These are phyloP conservation scores for Heterodera schachtii DNA, from an alignment of 1,140 invertebrate genomes.

Conservation along the genomic window DNA sequence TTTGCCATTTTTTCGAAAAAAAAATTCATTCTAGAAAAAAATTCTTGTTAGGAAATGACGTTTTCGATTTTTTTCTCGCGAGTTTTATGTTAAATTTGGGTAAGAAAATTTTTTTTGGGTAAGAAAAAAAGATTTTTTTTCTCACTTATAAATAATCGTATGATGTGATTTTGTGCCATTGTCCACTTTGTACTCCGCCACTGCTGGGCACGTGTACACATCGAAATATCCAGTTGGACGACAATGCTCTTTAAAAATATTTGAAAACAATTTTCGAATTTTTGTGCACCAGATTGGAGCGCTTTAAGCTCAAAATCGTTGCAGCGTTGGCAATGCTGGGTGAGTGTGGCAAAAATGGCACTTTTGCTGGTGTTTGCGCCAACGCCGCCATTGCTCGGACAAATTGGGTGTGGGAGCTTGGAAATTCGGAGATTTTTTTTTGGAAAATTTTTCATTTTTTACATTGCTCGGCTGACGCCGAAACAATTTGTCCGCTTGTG, in stretches of 20 bases:
- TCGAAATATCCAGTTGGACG: constrained; percentile 11
- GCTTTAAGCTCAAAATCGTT: constrained; percentile 26
- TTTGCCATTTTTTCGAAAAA: too few relatives aligned
- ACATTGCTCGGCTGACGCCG: constrained; percentile 8
- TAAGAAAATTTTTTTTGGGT: too few relatives aligned
- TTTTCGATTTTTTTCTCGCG: too few relatives aligned
- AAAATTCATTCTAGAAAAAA: too few relatives aligned
- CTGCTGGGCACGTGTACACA: constrained; percentile 1
- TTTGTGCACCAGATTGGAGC: constrained; percentile 4
- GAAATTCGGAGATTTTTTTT: background rate
- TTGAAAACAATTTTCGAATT: too few relatives aligned
- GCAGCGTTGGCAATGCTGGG: constrained; percentile 18
- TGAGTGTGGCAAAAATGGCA: background rate
- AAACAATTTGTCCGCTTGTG: constrained; percentile 10
- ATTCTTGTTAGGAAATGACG: too few relatives aligned
- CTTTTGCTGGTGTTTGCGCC: background rate
- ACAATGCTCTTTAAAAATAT: constrained; percentile 12
- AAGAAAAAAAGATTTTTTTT: too few relatives aligned
- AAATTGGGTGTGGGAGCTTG: background rate
- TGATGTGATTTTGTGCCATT: background rate
- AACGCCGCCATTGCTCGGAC: background rate
- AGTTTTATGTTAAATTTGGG: too few relatives aligned
- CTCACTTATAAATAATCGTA: background rate
- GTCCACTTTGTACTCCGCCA: background rate
- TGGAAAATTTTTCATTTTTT: background rate